Conservation (phyloP, 2,797 vertebrate species). For the Tauraco hartlaubi region DNA sequence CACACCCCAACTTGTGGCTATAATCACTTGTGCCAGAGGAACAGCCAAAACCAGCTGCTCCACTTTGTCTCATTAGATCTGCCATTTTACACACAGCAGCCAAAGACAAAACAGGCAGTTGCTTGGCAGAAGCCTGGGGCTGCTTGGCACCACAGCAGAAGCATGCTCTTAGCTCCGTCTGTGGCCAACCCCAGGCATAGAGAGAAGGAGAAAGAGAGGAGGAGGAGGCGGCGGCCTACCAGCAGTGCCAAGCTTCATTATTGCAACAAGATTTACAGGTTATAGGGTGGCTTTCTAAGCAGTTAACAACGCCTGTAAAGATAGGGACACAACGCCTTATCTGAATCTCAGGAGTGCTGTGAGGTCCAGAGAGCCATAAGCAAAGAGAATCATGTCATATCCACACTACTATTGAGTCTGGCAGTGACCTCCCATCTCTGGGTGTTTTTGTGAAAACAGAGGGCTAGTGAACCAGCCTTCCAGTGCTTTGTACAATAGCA, state of each 20-base stretch:
- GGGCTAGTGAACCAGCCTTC: not conserved
- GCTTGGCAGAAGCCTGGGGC: conserved; percentile 68
- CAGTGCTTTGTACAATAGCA: not conserved
- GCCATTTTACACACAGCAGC: conserved; percentile 64
- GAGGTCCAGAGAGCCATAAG: not conserved
- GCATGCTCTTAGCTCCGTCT: not conserved
- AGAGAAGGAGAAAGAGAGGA: conserved; percentile 25
- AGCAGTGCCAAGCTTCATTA: conserved; percentile 41
- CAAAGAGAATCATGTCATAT: not conserved
- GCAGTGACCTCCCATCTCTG: not conserved
- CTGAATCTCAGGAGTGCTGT: not conserved
- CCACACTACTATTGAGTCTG: not conserved
- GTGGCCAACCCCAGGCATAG: conserved; percentile 52
- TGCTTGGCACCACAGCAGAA: conserved; percentile 68
- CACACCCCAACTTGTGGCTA: conserved; percentile 48
- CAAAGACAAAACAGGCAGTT: conserved; percentile 71
- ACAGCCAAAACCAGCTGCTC: conserved; percentile 75
- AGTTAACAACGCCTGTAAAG: not conserved
- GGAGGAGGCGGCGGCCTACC: not conserved
- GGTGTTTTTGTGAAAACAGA: not conserved
- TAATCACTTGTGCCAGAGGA: conserved; percentile 66
- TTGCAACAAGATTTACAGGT: conserved; percentile 54
- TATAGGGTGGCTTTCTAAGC: conserved; percentile 32
- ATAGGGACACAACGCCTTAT: not conserved
- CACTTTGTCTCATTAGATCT: conserved; percentile 73